These are phyloP conservation scores for Onchidella celtica DNA, from an alignment of 2,888 invertebrate species.

Conservation along the genomic window DNA sequence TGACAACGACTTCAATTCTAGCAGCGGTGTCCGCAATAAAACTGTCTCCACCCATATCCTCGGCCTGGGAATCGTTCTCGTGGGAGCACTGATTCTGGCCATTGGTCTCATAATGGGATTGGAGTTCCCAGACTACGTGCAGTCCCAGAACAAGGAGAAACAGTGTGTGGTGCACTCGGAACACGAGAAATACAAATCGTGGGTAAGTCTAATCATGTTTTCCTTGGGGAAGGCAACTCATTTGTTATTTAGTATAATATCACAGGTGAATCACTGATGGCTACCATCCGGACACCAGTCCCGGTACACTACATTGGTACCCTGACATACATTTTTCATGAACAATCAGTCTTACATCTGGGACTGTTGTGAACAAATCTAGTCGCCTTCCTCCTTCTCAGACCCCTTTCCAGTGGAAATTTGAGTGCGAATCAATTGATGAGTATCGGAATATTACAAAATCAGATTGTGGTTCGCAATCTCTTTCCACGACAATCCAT, in stretches of 20 bases:
- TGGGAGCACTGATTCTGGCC: conserved; percentile 63
- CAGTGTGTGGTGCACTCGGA: conserved; percentile 61
- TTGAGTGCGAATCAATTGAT: too few species aligned
- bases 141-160: conserved; percentile 59
- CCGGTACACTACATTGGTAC: too few species aligned
- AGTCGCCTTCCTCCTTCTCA: too few species aligned
- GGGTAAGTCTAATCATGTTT: conserved; percentile 62
- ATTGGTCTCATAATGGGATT: conserved; percentile 70
- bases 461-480: too few species aligned
- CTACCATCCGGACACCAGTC: too few species aligned
- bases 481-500: too few species aligned
- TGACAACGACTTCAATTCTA: not conserved
- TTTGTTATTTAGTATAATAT: not conserved
- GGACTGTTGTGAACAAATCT: too few species aligned
- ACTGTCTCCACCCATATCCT: conserved; percentile 61
- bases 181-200: conserved; percentile 60
- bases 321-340: too few species aligned
- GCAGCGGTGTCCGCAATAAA: conserved; percentile 36
- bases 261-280: too few species aligned
- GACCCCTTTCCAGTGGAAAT: too few species aligned
- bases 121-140: conserved; percentile 68
- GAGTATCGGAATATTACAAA: too few species aligned
- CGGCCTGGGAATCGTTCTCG: conserved; percentile 66
- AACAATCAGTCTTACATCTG: too few species aligned
- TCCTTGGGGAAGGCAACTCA: not conserved